Percentiles rank a stretch among this genome's conserved stretches.
phyloP scores from a whole-genome alignment of 2,113 vertebrate species.

The Micromys minutus region DNA sequence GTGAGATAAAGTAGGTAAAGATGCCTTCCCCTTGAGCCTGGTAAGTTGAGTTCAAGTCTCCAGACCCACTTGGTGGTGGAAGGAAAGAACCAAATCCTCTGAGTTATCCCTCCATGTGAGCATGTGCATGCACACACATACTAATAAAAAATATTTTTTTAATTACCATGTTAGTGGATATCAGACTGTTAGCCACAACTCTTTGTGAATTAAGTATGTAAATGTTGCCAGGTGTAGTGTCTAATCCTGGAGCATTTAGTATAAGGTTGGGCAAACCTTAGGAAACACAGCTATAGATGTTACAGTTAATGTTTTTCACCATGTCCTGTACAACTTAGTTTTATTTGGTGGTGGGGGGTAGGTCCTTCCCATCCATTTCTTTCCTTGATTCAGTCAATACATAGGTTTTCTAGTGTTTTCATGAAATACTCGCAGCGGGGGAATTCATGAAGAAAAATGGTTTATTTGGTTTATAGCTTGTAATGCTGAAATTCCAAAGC shows the following conservation, averaged over 20 bases:
- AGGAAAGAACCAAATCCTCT: background rate
- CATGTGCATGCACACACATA: background rate
- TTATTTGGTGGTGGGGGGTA: background rate
- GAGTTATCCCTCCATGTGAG: background rate
- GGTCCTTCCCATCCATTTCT: background rate
- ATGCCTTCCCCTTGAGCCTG: background rate
- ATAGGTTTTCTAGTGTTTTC: background rate
- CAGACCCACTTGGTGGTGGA: background rate
- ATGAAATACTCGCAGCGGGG: background rate
- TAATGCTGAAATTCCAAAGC: background rate
- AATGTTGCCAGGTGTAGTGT: background rate
- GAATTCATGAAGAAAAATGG: background rate
- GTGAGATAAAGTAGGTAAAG: background rate
- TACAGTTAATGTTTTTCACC: background rate
- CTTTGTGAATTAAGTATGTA: background rate
- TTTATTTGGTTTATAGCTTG: background rate
- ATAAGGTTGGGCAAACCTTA: background rate
- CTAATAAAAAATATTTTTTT: background rate
- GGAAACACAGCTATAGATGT: background rate
- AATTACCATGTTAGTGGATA: background rate
- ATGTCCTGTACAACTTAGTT: background rate
- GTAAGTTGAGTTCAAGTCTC: background rate
- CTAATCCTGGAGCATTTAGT: background rate
- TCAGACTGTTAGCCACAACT: accelerated
- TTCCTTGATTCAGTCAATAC: background rate